These are phyloP conservation scores for Pangasianodon gigas DNA, from an alignment of 2,113 vertebrate species.

Conservation along the genomic window DNA sequence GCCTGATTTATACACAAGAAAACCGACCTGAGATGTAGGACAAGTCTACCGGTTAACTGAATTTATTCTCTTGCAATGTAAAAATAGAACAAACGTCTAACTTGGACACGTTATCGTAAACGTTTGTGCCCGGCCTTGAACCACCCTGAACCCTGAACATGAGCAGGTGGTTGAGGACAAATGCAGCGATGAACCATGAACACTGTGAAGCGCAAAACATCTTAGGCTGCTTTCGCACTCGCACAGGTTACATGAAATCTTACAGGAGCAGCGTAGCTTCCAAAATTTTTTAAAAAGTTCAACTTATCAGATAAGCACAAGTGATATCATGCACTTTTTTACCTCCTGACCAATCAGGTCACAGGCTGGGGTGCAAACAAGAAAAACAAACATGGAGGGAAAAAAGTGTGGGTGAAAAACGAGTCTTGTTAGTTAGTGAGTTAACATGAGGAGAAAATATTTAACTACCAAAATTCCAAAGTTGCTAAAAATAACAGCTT, in stretches of 20 bases:
- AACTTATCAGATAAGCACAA: neutral
- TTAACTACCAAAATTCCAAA: neutral
- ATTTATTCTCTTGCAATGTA: neutral
- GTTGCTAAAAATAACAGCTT: neutral
- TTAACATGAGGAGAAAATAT: too few relatives aligned
- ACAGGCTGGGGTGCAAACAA: neutral
- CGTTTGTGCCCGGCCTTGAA: neutral
- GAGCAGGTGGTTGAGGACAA: conserved; percentile 11
- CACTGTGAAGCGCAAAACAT: neutral
- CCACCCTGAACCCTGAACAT: neutral
- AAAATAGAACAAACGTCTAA: neutral
- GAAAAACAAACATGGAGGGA: neutral
- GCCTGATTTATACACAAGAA: neutral
- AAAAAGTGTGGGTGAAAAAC: neutral
- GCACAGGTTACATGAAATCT: neutral
- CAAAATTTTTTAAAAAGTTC: too few relatives aligned
- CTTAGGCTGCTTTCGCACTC: neutral
- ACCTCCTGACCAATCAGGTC: neutral
- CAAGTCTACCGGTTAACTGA: neutral
- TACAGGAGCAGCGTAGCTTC: neutral
- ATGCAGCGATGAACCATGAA: neutral
- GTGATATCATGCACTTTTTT: neutral
- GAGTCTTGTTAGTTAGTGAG: too few relatives aligned
- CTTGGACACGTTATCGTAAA: neutral
- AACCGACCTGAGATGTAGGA: neutral